A percentile compares a stretch with the other conserved stretches of the same genome.
Evolutionary conservation across 2,888 invertebrate species (phyloP).

Genomic region (Andrena bicolor): DNA sequence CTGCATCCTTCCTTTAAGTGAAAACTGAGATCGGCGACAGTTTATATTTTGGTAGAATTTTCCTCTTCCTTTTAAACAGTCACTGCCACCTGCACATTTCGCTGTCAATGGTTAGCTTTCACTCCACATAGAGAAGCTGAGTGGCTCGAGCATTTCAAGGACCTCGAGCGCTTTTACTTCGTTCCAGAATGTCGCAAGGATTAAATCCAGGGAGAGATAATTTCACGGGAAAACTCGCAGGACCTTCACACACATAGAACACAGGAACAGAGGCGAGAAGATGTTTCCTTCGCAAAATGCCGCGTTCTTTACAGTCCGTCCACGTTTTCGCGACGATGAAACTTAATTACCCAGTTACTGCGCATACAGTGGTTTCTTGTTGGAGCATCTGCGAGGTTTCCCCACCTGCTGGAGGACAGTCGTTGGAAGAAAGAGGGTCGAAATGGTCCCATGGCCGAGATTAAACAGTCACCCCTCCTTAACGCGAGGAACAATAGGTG

Average conservation of each 20-base stretch:
- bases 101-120: background rate
- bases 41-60: no score
- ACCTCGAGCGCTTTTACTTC: background rate
- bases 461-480: conserved; percentile 44
- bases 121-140: background rate
- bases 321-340: conserved; percentile 45
- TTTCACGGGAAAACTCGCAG: background rate
- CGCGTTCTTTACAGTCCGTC: conserved; percentile 25
- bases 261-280: conserved; percentile 5
- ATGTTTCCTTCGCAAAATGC: conserved; percentile 12
- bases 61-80: no score
- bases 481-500: background rate
- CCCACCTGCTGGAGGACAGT: conserved; percentile 7
- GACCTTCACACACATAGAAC: no score
- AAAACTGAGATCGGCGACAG: no score
- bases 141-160: background rate
- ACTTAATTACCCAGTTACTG: conserved; percentile 66
- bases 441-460: conserved; percentile 45
- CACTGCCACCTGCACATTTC: background rate
- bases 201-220: background rate
- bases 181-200: background rate
- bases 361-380: conserved; percentile 44
- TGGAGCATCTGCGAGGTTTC: conserved; percentile 33
- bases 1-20: no score
- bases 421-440: conserved; percentile 15